Evolutionary conservation across 2,113 vertebrate genomes (phyloP).

Genomic region (Todiramphus chloris): DNA sequence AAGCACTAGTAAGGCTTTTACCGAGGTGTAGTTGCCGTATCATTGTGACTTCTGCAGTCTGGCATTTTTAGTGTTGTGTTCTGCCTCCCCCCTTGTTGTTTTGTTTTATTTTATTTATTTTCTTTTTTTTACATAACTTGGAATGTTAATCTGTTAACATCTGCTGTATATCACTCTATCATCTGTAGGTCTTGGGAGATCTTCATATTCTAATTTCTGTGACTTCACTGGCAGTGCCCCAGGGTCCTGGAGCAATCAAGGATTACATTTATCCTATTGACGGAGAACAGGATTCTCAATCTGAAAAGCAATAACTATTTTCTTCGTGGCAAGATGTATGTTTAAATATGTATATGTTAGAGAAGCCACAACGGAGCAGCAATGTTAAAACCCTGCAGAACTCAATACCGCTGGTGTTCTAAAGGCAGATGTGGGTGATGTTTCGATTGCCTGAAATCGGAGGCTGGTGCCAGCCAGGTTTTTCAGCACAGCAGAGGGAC

Average conservation of each 20-base stretch:
- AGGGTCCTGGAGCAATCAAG: background rate
- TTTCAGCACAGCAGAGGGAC: background rate
- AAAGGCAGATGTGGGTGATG: background rate
- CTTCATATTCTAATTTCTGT: background rate
- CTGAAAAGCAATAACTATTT: background rate
- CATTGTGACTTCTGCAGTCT: background rate
- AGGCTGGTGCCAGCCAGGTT: background rate
- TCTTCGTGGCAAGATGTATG: fast-evolving
- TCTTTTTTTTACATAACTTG: background rate
- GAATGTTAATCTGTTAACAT: background rate
- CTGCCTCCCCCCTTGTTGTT: too few relatives aligned
- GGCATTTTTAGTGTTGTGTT: background rate
- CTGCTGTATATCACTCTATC: background rate
- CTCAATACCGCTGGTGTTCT: background rate
- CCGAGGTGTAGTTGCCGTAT: background rate
- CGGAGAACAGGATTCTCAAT: background rate
- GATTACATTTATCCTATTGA: background rate
- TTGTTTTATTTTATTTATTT: too few relatives aligned
- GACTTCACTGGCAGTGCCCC: background rate
- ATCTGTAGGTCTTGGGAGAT: background rate
- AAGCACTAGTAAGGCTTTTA: background rate
- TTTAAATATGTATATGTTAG: background rate
- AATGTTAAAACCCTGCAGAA: fast-evolving
- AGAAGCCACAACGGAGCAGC: background rate
- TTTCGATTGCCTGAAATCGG: background rate